A percentile compares a stretch with the other conserved stretches of the same genome.
Evolutionary conservation across 2,888 invertebrate species (phyloP).

Genomic region (Amaurobius ferox): DNA sequence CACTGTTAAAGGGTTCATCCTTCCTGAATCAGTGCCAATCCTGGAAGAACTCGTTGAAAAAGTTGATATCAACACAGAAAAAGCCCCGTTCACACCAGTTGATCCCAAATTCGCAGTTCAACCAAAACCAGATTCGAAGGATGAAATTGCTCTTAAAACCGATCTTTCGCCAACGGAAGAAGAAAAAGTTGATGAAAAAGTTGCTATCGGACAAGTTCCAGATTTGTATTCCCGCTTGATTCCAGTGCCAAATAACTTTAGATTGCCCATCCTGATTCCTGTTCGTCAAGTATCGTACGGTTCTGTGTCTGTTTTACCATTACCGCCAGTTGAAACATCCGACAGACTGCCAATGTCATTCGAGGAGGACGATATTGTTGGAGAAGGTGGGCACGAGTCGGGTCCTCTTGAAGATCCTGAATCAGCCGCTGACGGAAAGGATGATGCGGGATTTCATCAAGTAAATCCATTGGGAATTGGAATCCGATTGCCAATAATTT

Average conservation of each 20-base stretch:
- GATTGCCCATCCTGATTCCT: background rate
- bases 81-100: background rate
- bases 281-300: background rate
- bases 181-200: background rate
- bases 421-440: background rate
- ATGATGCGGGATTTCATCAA: background rate
- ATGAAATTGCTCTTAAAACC: background rate
- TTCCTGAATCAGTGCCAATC: background rate
- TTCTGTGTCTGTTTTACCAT: background rate
- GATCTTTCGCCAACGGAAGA: background rate
- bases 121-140: background rate
- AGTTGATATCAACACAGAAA: background rate
- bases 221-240: background rate
- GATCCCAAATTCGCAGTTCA: background rate
- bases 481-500: background rate
- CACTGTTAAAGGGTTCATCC: background rate
- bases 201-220: background rate
- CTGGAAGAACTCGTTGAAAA: background rate
- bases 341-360: background rate
- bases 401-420: background rate
- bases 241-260: background rate
- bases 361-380: background rate
- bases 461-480: background rate
- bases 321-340: background rate
- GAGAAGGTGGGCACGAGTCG: background rate